A percentile compares a stretch with the other conserved stretches of the same genome.
Conservation (phyloP, 2,797 vertebrate species). For the Onychomys torridus region DNA sequence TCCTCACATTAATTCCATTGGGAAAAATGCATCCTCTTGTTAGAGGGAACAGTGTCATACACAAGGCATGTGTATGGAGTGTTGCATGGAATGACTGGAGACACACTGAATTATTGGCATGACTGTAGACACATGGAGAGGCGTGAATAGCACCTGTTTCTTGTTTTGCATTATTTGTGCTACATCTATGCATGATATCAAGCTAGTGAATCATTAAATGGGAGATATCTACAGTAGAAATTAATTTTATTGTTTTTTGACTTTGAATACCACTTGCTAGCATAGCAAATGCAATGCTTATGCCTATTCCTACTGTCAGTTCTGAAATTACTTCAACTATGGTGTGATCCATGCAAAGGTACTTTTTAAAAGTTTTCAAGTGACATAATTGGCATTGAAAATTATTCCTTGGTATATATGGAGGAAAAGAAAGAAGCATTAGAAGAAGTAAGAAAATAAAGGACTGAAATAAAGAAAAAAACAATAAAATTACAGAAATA, state of each 20-base stretch:
- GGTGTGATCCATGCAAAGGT: background rate
- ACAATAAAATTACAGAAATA: background rate
- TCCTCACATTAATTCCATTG: background rate
- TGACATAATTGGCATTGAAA: background rate
- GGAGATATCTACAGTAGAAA: background rate
- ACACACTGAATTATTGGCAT: background rate
- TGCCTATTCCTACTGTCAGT: background rate
- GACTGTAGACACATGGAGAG: background rate
- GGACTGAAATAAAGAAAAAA: background rate
- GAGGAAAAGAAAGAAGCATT: background rate
- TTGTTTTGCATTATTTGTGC: background rate
- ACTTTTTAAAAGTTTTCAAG: background rate
- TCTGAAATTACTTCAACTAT: background rate
- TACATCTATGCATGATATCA: background rate
- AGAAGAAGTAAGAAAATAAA: background rate
- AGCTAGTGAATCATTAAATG: background rate
- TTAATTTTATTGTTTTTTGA: background rate
- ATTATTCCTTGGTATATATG: background rate
- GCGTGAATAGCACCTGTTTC: background rate
- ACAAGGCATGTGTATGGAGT: too few relatives aligned
- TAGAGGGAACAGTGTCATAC: background rate
- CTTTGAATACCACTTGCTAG: background rate
- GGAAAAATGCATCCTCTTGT: background rate
- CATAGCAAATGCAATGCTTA: background rate
- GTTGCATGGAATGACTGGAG: fast-evolving